A percentile compares a stretch with the other conserved stretches of the same genome.
phyloP scores from a whole-genome alignment of 1,140 invertebrate species.

The Cydia amplana region DNA sequence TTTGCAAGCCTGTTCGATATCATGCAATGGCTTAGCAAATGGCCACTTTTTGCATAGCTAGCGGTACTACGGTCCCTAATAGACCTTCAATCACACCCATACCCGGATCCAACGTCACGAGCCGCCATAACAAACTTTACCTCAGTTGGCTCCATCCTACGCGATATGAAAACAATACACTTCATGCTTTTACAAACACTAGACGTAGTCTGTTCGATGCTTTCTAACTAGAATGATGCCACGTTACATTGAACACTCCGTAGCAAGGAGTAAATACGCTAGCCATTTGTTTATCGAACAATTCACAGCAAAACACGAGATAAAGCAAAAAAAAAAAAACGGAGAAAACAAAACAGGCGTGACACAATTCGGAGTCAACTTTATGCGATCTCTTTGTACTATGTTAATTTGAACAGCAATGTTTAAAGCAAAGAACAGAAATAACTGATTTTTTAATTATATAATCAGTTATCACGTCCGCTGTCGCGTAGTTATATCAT shows the following conservation, averaged over 20 bases:
- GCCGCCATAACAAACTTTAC: not conserved
- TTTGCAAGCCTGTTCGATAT: not conserved
- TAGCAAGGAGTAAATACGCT: not conserved
- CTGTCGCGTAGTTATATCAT: not conserved
- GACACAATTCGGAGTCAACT: not conserved
- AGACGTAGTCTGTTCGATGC: constrained; percentile 49
- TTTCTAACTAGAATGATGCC: constrained; percentile 63
- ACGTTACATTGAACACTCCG: not conserved
- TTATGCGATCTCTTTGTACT: not conserved
- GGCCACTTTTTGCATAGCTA: not conserved
- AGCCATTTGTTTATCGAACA: constrained; percentile 47
- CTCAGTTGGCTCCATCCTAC: not conserved
- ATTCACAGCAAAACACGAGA: constrained; percentile 45
- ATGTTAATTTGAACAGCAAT: not conserved
- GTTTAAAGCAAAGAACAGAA: constrained; percentile 34
- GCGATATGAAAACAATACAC: constrained; percentile 65
- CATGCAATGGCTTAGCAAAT: not conserved
- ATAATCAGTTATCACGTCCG: constrained; percentile 42
- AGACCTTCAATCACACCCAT: not conserved
- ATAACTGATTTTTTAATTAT: constrained; percentile 48
- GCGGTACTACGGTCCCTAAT: not conserved
- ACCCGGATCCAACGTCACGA: not conserved
- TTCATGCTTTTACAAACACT: constrained; percentile 57
- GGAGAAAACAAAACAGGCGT: not conserved
- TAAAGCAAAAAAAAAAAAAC: not conserved